These are phyloP conservation scores for Mesochorus sp. DNA, from an alignment of 2,888 invertebrate genomes.

Conservation along the genomic window DNA sequence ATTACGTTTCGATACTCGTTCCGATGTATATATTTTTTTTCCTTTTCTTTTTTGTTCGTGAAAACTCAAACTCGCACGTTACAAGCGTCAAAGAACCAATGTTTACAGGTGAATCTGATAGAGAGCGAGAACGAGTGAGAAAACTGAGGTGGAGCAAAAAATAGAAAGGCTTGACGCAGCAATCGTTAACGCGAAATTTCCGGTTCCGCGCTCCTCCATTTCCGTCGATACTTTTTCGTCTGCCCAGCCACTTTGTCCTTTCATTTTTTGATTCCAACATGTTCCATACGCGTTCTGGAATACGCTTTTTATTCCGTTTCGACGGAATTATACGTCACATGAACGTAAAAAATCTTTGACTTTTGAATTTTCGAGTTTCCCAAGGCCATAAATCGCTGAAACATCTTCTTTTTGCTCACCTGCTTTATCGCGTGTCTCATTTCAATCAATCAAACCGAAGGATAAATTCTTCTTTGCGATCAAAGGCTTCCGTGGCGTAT, in stretches of 20 bases:
- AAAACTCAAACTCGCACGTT: conserved; percentile 38
- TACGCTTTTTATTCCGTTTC: conserved; percentile 15
- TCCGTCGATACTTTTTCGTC: conserved; percentile 53
- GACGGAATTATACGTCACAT: too few relatives aligned
- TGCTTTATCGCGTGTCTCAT: too few relatives aligned
- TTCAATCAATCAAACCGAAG: too few relatives aligned
- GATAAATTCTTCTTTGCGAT: too few relatives aligned
- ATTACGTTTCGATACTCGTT: conserved; percentile 21
- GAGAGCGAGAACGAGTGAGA: conserved; percentile 26
- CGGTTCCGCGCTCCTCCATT: conserved; percentile 61
- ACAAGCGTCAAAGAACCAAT: conserved; percentile 50
- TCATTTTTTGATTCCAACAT: conserved; percentile 35
- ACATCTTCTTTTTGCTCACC: too few relatives aligned
- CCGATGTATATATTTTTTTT: conserved; percentile 9
- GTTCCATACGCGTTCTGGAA: conserved; percentile 10
- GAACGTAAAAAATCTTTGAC: too few relatives aligned
- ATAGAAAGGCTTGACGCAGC: conserved; percentile 32
- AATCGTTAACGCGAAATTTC: conserved; percentile 63
- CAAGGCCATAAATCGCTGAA: too few relatives aligned
- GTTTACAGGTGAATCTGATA: conserved; percentile 48
- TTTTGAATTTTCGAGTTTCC: too few relatives aligned
- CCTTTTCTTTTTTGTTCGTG: conserved; percentile 28
- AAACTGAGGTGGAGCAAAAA: conserved; percentile 26
- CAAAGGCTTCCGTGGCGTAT: neutral
- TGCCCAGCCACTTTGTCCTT: conserved; percentile 54